A percentile compares a stretch with the other conserved stretches of the same genome.
phyloP scores from a whole-genome alignment of 2,113 vertebrate species.

The Cyprinodon variegatus region DNA sequence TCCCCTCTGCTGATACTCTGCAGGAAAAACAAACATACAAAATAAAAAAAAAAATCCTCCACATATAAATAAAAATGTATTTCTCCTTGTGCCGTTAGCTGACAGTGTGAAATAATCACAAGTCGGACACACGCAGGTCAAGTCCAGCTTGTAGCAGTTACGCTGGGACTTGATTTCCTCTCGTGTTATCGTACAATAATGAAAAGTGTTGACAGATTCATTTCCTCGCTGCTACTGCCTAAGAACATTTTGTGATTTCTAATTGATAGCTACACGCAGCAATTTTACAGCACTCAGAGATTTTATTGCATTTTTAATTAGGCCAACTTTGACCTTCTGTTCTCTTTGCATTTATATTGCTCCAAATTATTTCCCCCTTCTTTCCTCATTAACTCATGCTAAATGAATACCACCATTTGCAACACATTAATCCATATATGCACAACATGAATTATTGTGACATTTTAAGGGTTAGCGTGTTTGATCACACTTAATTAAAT shows the following conservation, averaged over 20 bases:
- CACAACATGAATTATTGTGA: slow-evolving; percentile 22
- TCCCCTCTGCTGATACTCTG: slow-evolving; percentile 48
- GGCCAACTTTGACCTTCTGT: slow-evolving; percentile 78
- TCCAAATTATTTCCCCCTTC: slow-evolving; percentile 75
- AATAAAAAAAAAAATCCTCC: slow-evolving; percentile 39
- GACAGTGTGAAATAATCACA: slow-evolving; percentile 52
- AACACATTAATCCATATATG: slow-evolving; percentile 56
- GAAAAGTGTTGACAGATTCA: slow-evolving; percentile 78
- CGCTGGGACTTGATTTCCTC: slow-evolving; percentile 66
- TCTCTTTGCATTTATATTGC: slow-evolving; percentile 78
- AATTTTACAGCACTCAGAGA: slow-evolving; percentile 65
- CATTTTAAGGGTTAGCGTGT: slow-evolving; percentile 26
- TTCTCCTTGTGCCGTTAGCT: slow-evolving; percentile 3
- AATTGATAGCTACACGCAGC: slow-evolving; percentile 75
- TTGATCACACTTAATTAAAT: slow-evolving; percentile 42
- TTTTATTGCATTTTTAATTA: slow-evolving; percentile 79
- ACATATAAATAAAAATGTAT: background rate
- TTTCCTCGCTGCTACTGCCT: slow-evolving; percentile 65
- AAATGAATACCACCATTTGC: slow-evolving; percentile 60
- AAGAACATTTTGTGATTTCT: slow-evolving; percentile 71
- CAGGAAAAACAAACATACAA: slow-evolving; percentile 17
- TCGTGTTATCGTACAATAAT: slow-evolving; percentile 69
- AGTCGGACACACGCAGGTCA: slow-evolving; percentile 57
- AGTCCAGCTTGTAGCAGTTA: slow-evolving; percentile 59
- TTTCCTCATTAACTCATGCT: slow-evolving; percentile 71